These are phyloP conservation scores for Hyperoodon ampullatus DNA, from an alignment of 2,113 vertebrate species.

Conservation along the genomic window DNA sequence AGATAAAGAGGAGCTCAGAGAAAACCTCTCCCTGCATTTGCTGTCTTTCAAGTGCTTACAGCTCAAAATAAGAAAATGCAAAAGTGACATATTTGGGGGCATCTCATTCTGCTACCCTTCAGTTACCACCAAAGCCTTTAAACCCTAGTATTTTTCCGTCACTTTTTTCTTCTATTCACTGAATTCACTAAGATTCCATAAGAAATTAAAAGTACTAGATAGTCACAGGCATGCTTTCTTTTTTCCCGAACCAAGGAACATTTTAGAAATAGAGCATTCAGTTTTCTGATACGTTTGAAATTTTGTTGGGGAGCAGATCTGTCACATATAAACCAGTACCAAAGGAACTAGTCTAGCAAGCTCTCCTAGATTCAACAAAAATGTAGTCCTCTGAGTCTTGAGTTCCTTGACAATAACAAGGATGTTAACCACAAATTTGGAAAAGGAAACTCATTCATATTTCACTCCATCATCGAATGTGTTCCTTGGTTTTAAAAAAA, in stretches of 20 bases:
- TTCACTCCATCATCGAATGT: constrained; percentile 28
- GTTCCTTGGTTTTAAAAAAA: constrained; percentile 55
- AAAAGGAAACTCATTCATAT: constrained; percentile 30
- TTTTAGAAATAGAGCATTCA: not conserved
- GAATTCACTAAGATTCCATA: not conserved
- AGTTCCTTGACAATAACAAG: constrained; percentile 34
- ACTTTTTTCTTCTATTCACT: not conserved
- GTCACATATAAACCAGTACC: not conserved
- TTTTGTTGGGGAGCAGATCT: not conserved
- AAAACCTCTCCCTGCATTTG: not conserved
- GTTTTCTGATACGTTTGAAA: constrained; percentile 12
- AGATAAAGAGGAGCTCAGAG: not conserved
- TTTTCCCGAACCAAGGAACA: not conserved
- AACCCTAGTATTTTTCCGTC: not conserved
- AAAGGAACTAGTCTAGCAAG: constrained; percentile 9
- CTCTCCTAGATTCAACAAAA: not conserved
- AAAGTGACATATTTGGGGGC: not conserved
- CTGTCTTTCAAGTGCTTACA: not conserved
- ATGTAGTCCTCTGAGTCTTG: not conserved
- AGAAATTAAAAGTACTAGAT: not conserved
- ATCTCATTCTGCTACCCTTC: not conserved
- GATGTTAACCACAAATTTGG: constrained; percentile 4
- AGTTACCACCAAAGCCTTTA: not conserved
- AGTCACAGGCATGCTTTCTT: not conserved
- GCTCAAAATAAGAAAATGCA: not conserved